Percentiles rank a stretch among this genome's conserved stretches.
Evolutionary conservation across 2,797 vertebrate genomes (phyloP).

Genomic region (Apogon hyalosoma): DNA sequence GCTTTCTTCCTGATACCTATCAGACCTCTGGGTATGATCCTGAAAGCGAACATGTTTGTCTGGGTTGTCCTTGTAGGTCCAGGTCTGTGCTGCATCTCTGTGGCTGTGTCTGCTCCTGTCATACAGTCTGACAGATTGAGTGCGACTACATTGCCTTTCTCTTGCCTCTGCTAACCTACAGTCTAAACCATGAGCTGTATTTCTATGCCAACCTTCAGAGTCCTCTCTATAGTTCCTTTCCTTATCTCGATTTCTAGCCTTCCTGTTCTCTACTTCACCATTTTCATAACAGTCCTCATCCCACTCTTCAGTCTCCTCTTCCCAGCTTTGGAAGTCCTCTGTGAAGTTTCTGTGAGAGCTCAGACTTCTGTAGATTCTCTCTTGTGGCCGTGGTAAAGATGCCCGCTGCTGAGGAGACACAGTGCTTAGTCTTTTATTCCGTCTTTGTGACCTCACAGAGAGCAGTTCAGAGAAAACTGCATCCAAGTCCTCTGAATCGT

Average conservation of each 20-base stretch:
- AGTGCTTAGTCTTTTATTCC: constrained; percentile 51
- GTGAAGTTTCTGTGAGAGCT: constrained; percentile 48
- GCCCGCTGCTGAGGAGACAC: constrained; percentile 38
- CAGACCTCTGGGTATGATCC: constrained; percentile 51
- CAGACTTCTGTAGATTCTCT: constrained; percentile 50
- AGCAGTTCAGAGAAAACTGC: constrained; percentile 59
- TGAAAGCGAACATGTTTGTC: constrained; percentile 82
- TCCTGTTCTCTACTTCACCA: constrained; percentile 30
- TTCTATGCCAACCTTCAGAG: constrained; percentile 17
- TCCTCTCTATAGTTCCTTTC: constrained; percentile 33
- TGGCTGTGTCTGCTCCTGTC: constrained; percentile 32
- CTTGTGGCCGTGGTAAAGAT: constrained; percentile 30
- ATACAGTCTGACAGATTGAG: constrained; percentile 54
- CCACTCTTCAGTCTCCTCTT: constrained; percentile 38
- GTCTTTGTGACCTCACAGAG: constrained; percentile 57
- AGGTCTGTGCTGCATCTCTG: constrained; percentile 60
- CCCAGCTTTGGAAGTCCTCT: constrained; percentile 33
- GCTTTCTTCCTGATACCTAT: constrained; percentile 37
- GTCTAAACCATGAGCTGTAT: constrained; percentile 25
- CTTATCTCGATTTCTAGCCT: constrained; percentile 14
- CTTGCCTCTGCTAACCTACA: constrained; percentile 11
- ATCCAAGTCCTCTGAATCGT: constrained; percentile 74
- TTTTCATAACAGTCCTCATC: constrained; percentile 31
- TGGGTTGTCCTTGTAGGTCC: constrained; percentile 63
- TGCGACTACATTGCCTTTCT: constrained; percentile 49